phyloP scores from a whole-genome alignment of 2,113 vertebrate genomes.

The Psammodynastes pulverulentus region DNA sequence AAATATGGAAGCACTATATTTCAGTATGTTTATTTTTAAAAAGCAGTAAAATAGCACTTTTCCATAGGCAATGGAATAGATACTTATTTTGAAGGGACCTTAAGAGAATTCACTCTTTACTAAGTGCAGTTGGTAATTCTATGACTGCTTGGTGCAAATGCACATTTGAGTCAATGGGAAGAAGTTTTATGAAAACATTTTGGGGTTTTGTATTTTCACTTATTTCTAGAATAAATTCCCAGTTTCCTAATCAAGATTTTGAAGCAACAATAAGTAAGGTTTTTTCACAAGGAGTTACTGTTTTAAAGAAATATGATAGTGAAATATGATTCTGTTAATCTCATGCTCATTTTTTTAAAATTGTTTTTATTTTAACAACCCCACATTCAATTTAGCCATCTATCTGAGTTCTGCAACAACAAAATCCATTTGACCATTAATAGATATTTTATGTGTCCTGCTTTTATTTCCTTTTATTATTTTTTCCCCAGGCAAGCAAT shows the following conservation, averaged over 20 bases:
- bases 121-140: neutral
- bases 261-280: neutral
- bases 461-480: neutral
- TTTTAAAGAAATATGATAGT: neutral
- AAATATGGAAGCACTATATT: neutral
- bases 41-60: neutral
- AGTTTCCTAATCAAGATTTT: neutral
- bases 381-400: neutral
- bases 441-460: neutral
- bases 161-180: neutral
- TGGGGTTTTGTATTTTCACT: neutral
- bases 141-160: no score
- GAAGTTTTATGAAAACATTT: neutral
- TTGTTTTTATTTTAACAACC: neutral
- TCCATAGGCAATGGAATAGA: neutral
- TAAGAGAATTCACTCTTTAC: neutral
- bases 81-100: neutral
- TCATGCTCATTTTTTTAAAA: neutral
- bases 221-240: neutral
- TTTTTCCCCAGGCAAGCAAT: neutral
- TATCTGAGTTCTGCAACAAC: neutral
- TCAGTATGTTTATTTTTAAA: neutral
- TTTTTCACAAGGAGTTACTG: neutral
- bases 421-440: neutral
- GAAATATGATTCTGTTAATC: neutral